Conservation (phyloP, 2,888 invertebrate species). For the Criorhina ranunculi region DNA sequence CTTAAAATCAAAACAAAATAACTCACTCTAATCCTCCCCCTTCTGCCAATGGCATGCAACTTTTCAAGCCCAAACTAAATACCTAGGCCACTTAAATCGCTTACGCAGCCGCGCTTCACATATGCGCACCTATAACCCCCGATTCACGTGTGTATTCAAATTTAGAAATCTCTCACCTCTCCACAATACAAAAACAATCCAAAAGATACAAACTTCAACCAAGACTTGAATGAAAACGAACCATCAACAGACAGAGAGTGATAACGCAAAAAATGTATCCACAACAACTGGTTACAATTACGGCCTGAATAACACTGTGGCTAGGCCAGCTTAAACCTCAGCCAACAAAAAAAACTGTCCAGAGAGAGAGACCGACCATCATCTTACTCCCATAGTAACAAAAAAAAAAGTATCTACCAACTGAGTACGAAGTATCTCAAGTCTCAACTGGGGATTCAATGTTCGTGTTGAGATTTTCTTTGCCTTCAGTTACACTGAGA, state of each 20-base stretch:
- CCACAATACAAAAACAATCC: constrained; percentile 15
- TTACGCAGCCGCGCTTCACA: constrained; percentile 28
- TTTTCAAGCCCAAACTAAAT: constrained; percentile 32
- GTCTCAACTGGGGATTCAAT: constrained; percentile 42
- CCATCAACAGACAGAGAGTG: constrained; percentile 54
- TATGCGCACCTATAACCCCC: constrained; percentile 7
- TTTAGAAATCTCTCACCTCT: constrained; percentile 22
- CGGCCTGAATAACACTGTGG: constrained; percentile 60
- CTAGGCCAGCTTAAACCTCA: too few relatives aligned
- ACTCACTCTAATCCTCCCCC: background rate
- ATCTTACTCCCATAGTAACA: constrained; percentile 28
- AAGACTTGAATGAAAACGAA: constrained; percentile 48
- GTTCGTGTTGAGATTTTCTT: constrained; percentile 53
- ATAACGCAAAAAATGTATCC: constrained; percentile 38
- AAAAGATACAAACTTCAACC: constrained; percentile 8
- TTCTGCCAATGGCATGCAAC: constrained; percentile 25
- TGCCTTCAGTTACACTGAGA: constrained; percentile 70
- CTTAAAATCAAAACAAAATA: constrained; percentile 12
- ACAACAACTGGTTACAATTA: constrained; percentile 63
- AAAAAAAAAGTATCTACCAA: constrained; percentile 47
- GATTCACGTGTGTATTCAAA: constrained; percentile 62
- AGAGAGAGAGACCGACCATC: constrained; percentile 24
- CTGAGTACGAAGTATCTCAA: constrained; percentile 36
- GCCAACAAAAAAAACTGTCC: constrained; percentile 27
- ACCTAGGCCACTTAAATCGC: constrained; percentile 26